Evolutionary conservation across 2,888 invertebrate species (phyloP), one percentile per base, ranked within the genome.

Genomic region (Parelbella ahira): DNA sequence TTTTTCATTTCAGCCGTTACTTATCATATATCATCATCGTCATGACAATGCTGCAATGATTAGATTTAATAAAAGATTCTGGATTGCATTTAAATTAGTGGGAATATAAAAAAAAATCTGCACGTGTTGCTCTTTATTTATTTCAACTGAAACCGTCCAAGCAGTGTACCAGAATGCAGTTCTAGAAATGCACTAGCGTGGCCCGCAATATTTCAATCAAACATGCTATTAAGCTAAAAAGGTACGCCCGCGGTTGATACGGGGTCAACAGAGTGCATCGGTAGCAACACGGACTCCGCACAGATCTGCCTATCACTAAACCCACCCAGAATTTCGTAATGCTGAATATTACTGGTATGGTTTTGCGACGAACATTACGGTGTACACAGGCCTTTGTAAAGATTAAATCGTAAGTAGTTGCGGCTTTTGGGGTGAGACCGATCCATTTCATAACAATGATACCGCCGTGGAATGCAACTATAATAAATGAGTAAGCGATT

Each of bases 181-280:
- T 30, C 18, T 8, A 6, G 19, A 32, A 32, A 39, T 25, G 18
- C 19, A 19, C 10, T 9, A n/a, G 24, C 6, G 21, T n/a, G 12
- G 32, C 19, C 12, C 5, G 13, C 25, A 41, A 41, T 33, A 41
- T 41, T 41, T 41, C 33, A 25, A 20, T 41, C 34, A 15, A 24
- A 13, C 39, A n/a, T 25, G 33, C 27, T 41, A 41, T 41, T 41
- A 27, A 33, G 33, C 41, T 41, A 33, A 42, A 42, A 42, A 42
- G 34, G 41, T 5, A 33, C 10, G 39, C 25, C 33, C 27, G 41
- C 10, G 27, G 27, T 33, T 13, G 21, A 20, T 7, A n/a, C 19
- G 25, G 13, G 39, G 39, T 33, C 39, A 41, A 41, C 20, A 37
- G 24, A 39, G 38, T 29, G 38, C 18, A 10, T 7, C 37, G 15